These are phyloP conservation scores for Drosophila yakuba DNA, from an alignment of 1,140 invertebrate genomes.

Conservation along the genomic window DNA sequence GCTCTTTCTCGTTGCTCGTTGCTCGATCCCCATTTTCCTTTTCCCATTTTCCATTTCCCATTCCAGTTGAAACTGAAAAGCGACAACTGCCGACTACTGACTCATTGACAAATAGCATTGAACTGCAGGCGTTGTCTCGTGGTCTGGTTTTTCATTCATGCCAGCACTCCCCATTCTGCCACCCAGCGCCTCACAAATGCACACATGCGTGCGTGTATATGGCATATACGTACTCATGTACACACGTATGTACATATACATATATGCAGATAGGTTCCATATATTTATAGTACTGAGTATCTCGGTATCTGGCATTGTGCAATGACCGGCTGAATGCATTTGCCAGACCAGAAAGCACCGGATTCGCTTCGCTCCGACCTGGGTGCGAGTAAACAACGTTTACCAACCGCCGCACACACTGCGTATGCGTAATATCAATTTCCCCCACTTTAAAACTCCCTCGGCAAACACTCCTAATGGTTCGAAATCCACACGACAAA, in stretches of 20 bases:
- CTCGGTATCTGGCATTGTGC: constrained; percentile 35
- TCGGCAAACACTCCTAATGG: neutral
- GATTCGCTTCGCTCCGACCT: neutral
- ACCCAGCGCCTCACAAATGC: constrained; percentile 33
- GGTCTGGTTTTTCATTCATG: constrained; percentile 53
- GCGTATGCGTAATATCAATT: constrained; percentile 53
- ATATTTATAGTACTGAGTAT: constrained; percentile 19
- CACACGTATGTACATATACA: constrained; percentile 11
- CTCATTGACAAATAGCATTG: constrained; percentile 77
- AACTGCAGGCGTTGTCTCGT: constrained; percentile 59
- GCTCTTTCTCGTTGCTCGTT: constrained; percentile 22
- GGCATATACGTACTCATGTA: neutral
- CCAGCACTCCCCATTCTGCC: constrained; percentile 27
- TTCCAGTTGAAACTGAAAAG: constrained; percentile 23
- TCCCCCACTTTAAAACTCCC: constrained; percentile 15
- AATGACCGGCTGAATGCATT: constrained; percentile 57
- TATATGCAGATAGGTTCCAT: constrained; percentile 2
- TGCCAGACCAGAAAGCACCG: constrained; percentile 34
- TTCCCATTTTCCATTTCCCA: neutral
- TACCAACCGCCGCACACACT: constrained; percentile 10
- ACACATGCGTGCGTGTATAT: constrained; percentile 15
- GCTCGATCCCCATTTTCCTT: constrained; percentile 7
- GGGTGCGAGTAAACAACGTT: constrained; percentile 10
- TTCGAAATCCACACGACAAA: constrained; percentile 29
- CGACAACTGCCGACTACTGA: constrained; percentile 23